These are phyloP conservation scores for Megaustenia siamemsis DNA, from an alignment of 2,888 invertebrate genomes.

Conservation along the genomic window DNA sequence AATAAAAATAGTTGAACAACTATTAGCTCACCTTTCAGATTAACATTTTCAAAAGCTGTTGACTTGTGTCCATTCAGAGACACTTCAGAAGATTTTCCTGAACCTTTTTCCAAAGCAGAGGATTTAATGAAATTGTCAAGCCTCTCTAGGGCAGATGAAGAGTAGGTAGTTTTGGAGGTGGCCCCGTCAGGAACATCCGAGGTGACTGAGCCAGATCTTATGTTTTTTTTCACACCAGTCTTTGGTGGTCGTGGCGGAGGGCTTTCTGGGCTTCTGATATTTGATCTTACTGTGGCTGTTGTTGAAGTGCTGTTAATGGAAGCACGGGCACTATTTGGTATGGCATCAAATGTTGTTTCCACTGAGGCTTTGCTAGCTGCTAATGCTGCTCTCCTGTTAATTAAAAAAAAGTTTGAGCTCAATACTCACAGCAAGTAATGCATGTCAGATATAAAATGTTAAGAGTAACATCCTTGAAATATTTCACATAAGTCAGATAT, in stretches of 20 bases:
- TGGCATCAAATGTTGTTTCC: slow-evolving; percentile 56
- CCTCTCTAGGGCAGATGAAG: slow-evolving; percentile 82
- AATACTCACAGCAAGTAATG: no score
- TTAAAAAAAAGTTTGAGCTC: not conserved
- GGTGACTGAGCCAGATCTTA: slow-evolving; percentile 13
- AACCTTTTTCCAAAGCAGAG: slow-evolving; percentile 49
- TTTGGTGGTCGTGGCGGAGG: slow-evolving; percentile 52
- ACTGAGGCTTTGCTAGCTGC: slow-evolving; percentile 55
- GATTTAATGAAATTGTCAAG: slow-evolving; percentile 87
- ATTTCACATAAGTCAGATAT: no score
- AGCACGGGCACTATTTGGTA: slow-evolving; percentile 52
- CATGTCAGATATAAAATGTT: no score
- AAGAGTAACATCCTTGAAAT: no score
- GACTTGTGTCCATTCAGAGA: slow-evolving; percentile 13
- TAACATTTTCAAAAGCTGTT: slow-evolving; percentile 55
- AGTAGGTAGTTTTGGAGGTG: slow-evolving; percentile 64
- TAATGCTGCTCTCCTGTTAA: slow-evolving; percentile 46
- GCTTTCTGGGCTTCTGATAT: slow-evolving; percentile 52
- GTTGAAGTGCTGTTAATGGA: slow-evolving; percentile 55
- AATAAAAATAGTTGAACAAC: no score
- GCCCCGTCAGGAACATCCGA: slow-evolving; percentile 12
- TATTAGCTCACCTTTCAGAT: slow-evolving; percentile 67
- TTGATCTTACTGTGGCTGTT: slow-evolving; percentile 45
- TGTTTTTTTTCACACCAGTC: slow-evolving; percentile 39
- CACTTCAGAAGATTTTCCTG: not conserved